Conservation (phyloP, 2,797 vertebrate genomes). For the Falco peregrinus region DNA sequence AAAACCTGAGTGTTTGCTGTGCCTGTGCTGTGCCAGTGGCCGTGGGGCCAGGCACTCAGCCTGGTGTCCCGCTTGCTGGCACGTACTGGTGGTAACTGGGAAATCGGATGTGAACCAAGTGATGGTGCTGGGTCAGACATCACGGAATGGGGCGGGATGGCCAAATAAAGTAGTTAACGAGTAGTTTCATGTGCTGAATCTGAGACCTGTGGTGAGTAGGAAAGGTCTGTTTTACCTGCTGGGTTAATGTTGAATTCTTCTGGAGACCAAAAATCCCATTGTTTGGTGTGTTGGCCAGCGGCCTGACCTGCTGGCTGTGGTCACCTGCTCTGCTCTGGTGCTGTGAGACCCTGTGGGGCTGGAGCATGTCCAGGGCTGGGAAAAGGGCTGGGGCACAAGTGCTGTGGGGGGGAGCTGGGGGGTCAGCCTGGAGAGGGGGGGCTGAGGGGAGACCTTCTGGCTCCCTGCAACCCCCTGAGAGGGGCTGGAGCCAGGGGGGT, state of each 20-base stretch:
- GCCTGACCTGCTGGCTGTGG: not conserved
- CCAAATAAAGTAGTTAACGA: not conserved
- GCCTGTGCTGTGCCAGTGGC: not conserved
- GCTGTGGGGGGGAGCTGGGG: no score
- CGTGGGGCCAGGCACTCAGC: not conserved
- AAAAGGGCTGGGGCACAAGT: no score
- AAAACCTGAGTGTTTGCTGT: not conserved
- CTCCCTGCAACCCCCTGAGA: no score
- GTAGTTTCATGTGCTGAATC: accelerated
- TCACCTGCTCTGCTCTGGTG: no score
- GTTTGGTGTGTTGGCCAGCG: not conserved
- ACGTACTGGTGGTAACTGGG: accelerated
- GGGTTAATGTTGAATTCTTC: not conserved
- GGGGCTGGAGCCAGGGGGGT: no score
- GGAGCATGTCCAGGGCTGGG: no score
- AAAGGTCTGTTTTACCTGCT: not conserved
- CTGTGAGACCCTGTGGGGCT: no score
- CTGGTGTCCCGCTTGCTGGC: no score
- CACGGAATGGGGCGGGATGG: not conserved
- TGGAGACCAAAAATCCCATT: not conserved
- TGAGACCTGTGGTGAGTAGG: not conserved
- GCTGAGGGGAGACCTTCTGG: no score
- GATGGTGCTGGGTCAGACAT: no score
- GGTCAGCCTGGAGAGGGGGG: no score
- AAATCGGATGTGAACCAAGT: not conserved